A percentile compares a stretch with the other conserved stretches of the same genome.
These are phyloP conservation scores for Murina feae DNA, from an alignment of 2,113 vertebrate genomes.

Conservation along the genomic window DNA sequence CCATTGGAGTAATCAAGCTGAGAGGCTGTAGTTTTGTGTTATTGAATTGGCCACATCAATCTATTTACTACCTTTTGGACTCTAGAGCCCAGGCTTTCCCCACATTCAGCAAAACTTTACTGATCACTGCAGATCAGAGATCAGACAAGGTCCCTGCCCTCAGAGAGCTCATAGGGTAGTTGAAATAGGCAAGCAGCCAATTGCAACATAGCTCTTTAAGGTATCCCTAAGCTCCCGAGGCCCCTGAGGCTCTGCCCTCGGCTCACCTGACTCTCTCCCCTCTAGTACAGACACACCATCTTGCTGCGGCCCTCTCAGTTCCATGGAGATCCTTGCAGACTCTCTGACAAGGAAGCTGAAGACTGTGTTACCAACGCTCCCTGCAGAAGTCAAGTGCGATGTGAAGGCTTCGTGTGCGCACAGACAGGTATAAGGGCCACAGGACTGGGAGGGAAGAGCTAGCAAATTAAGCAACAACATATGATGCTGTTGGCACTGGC, in stretches of 20 bases:
- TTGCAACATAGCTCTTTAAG: background rate
- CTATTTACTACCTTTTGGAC: background rate
- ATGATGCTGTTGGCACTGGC: background rate
- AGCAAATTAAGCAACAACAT: rapidly evolving
- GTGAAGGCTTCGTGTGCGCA: slow-evolving; percentile 90
- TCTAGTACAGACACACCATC: slow-evolving; percentile 87
- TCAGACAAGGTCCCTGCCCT: background rate
- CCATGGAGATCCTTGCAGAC: slow-evolving; percentile 84
- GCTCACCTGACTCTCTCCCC: slow-evolving; percentile 29
- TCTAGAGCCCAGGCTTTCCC: background rate
- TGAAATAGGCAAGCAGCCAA: background rate
- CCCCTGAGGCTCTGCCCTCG: background rate
- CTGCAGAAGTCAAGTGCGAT: slow-evolving; percentile 84
- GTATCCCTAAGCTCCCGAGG: background rate
- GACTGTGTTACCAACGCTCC: slow-evolving; percentile 79
- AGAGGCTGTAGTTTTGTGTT: background rate
- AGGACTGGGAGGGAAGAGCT: background rate
- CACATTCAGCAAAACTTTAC: background rate
- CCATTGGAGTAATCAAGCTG: background rate
- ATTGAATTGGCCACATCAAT: background rate
- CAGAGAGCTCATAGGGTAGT: background rate
- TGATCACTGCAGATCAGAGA: background rate
- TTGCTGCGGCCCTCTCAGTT: slow-evolving; percentile 89
- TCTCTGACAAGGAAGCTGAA: slow-evolving; percentile 84
- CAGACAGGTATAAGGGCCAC: slow-evolving; percentile 83